Base-by-base conservation (phyloP, 2,797 vertebrate species). In the Amphiprion clarkii region DNA sequence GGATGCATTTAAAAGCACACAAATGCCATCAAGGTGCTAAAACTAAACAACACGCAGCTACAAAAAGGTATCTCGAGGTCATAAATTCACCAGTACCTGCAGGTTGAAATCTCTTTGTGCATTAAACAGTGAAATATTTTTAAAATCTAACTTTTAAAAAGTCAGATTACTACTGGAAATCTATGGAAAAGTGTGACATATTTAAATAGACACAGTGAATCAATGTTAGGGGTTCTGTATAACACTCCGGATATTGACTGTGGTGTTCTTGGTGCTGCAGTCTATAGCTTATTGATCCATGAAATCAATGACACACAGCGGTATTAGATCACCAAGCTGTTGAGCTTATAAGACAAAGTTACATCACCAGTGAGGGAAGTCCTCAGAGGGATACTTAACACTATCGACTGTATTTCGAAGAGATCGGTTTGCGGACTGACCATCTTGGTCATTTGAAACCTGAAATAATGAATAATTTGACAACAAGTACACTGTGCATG, bases 271-370 rank as follows among this genome's bases (percentile, higher is more conserved):
- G 8, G 31, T 23, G 25, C 74, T 71, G 55, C 66, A 67, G 73
- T 52, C 70, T 42, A 36, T 23, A 68, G 59, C 59, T 59, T 49
- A 81, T 69, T 64, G 76, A 83, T 72, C 61, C 29, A 1, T 0
- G n/a, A 51, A 44, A 78, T 81, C 80, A 54, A 74, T 83, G 39
- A 53, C 52, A 44, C 36, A 25, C 36, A 12, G 7, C 31, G 42
- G 67, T 51, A 6, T 77, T 19, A 42, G 33, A 42, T 60, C 64
- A 39, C 42, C 19, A 16, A 54, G 23, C 54, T 31, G 67, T 14
- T 16, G 40, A 42, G 16, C 60, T 67, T 36, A 56, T 33, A 53
- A 16, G 27, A 27, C 44, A 21, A n/a, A n/a, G 48, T 21, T 21
- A 21, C 48, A n/a, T 49, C 36, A 39, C 36, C 36, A 39, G 7